Evolutionary conservation across 2,797 vertebrate genomes (phyloP).

Genomic region (Sorex maritimensis): DNA sequence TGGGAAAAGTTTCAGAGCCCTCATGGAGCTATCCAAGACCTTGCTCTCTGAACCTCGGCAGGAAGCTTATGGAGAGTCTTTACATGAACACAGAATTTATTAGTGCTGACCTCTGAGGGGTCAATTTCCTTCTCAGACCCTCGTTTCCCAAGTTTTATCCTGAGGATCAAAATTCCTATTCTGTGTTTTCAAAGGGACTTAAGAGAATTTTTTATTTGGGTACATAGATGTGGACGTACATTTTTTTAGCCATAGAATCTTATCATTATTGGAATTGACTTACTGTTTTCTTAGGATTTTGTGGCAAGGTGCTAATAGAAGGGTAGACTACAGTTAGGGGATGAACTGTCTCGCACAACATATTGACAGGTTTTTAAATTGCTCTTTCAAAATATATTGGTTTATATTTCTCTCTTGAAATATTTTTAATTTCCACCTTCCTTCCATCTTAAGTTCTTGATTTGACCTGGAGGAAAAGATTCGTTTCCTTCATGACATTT

Average conservation of each 20-base stretch:
- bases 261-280: slow-evolving; percentile 46
- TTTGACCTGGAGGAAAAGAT: slow-evolving; percentile 65
- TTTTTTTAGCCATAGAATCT: slow-evolving; percentile 16
- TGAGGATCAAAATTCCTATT: not conserved
- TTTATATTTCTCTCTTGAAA: slow-evolving; percentile 70
- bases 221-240: not conserved
- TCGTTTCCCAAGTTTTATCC: not conserved
- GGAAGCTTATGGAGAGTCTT: not conserved
- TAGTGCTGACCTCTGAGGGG: too few relatives aligned
- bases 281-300: slow-evolving; percentile 70
- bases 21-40: not conserved
- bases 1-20: not conserved
- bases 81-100: not conserved
- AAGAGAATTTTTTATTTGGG: slow-evolving; percentile 34
- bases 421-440: slow-evolving; percentile 64
- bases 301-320: slow-evolving; percentile 52
- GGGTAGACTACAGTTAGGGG: slow-evolving; percentile 46
- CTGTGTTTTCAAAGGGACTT: not conserved
- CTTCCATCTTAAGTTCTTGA: slow-evolving; percentile 78
- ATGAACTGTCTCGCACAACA: slow-evolving; percentile 48
- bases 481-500: slow-evolving; percentile 69
- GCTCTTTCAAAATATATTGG: slow-evolving; percentile 61
- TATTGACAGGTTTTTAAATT: slow-evolving; percentile 69
- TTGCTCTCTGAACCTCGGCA: not conserved
- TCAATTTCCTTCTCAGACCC: not conserved